Base-by-base conservation (phyloP, 2,113 vertebrate species). In the Speoplatyrhinus poulsoni region DNA sequence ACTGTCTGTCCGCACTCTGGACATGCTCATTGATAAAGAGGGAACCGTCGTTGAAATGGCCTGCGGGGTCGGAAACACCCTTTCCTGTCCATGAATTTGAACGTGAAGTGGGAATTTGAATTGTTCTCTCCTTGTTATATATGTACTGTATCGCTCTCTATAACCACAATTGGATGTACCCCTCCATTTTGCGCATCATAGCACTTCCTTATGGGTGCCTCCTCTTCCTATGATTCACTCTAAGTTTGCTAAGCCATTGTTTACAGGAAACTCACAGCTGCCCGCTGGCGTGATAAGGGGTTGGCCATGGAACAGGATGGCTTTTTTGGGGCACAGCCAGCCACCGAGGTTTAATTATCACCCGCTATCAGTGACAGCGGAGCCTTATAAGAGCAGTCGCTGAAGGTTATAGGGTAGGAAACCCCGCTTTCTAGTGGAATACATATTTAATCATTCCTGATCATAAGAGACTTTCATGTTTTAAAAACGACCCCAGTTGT, bases 301-400 rank as follows among this genome's bases (percentile, higher is more conserved):
- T 68, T 60, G 70, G 61, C 62, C 13, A 56, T 60, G 80, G 84
- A 85, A 86, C 70, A 67, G 69, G 65, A 77, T 73, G 26, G 86
- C 82, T 91, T 90, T 91, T 88, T 82, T 76, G 76, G 80, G 81
- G 82, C 76, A 80, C 79, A 64, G 67, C 75, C 81, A 69, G 84
- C 82, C 76, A 46, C 81, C 61, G 85, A 88, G 89, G 82, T 89
- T 90, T 92, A 91, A 93, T 93, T 90, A 91, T 82, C 77, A 65
- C 70, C 63, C 63, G 50, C 63, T 74, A 70, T 81, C 75, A 62
- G 78, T 64, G 71, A 75, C 77, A 75, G 70, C 56, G 62, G 70
- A 69, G 69, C 72, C 69, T 69, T 83, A 69, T 61, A 49, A 65
- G 69, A 76, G 68, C 32, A 17, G 80, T 78, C 82, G 72, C 70